These are phyloP conservation scores for Cryptus armator DNA, from an alignment of 2,888 invertebrate species.

Conservation along the genomic window DNA sequence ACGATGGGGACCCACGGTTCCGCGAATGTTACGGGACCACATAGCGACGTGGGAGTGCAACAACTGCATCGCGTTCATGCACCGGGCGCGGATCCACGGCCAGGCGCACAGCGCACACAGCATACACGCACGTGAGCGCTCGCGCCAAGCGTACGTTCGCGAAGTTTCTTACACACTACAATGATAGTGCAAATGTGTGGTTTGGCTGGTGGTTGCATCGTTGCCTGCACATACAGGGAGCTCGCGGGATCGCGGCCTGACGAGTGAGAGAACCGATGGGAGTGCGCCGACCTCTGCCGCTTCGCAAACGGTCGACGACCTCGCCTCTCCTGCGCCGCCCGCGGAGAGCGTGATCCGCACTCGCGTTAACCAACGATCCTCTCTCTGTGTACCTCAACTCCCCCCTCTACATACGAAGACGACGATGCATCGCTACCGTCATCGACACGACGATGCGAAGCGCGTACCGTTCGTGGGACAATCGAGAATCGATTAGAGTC, in stretches of 20 bases:
- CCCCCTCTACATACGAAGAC: slow-evolving; percentile 38
- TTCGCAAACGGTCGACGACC: slow-evolving; percentile 83
- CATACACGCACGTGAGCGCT: slow-evolving; percentile 70
- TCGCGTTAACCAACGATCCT: slow-evolving; percentile 56
- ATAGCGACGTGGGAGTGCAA: slow-evolving; percentile 84
- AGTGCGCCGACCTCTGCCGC: slow-evolving; percentile 83
- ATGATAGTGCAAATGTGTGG: slow-evolving; percentile 30
- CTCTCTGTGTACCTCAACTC: slow-evolving; percentile 8
- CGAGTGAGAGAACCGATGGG: slow-evolving; percentile 69
- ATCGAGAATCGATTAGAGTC: slow-evolving; percentile 9
- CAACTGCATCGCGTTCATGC: slow-evolving; percentile 78
- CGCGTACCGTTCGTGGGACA: slow-evolving; percentile 56
- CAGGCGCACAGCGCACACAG: slow-evolving; percentile 69
- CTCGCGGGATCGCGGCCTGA: slow-evolving; percentile 60
- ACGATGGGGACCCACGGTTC: slow-evolving; percentile 75
- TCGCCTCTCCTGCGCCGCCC: slow-evolving; percentile 71
- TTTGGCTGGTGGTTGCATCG: slow-evolving; percentile 38
- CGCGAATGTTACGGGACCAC: slow-evolving; percentile 85
- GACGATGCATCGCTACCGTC: slow-evolving; percentile 44
- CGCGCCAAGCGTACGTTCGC: slow-evolving; percentile 57
- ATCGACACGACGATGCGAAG: slow-evolving; percentile 22
- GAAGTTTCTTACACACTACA: slow-evolving; percentile 14
- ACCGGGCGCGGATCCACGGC: slow-evolving; percentile 73
- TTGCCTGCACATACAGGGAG: slow-evolving; percentile 5
- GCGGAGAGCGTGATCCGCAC: slow-evolving; percentile 62